Conservation (phyloP, 2,888 invertebrate genomes). For the Sesia bembeciformis region DNA sequence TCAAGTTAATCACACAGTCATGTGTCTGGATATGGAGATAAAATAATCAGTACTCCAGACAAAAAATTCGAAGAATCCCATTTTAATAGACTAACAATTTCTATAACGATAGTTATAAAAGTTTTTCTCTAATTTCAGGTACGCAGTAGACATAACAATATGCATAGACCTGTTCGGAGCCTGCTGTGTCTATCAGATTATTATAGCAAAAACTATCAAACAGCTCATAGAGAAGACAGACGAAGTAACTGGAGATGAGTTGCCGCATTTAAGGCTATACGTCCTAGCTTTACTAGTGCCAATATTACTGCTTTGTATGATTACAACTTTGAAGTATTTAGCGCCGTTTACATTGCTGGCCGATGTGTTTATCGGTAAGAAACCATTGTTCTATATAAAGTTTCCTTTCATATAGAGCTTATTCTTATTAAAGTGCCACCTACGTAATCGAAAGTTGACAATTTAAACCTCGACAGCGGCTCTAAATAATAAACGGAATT, state of each 20-base stretch:
- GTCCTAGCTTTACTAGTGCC: slow-evolving; percentile 44
- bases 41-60: too few species aligned
- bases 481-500: too few species aligned
- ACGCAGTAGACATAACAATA: slow-evolving; percentile 47
- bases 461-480: too few species aligned
- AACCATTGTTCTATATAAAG: too few species aligned
- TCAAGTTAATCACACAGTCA: too few species aligned
- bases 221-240: slow-evolving; percentile 33
- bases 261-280: slow-evolving; percentile 41
- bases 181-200: slow-evolving; percentile 60
- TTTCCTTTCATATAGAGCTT: too few species aligned
- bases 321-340: slow-evolving; percentile 55
- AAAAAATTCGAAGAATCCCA: too few species aligned
- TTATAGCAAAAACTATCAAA: slow-evolving; percentile 57
- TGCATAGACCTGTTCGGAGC: slow-evolving; percentile 62
- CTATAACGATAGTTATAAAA: background rate
- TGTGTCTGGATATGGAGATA: too few species aligned
- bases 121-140: slow-evolving; percentile 17
- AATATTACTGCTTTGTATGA: slow-evolving; percentile 56
- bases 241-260: slow-evolving; percentile 14
- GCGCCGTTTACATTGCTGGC: slow-evolving; percentile 57
- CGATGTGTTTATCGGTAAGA: slow-evolving; percentile 52
- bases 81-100: too few species aligned
- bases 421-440: too few species aligned
- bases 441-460: too few species aligned